A percentile compares a stretch with the other conserved stretches of the same genome.
Conservation (phyloP, 2,888 invertebrate genomes). For the Callinectes sapidus region DNA sequence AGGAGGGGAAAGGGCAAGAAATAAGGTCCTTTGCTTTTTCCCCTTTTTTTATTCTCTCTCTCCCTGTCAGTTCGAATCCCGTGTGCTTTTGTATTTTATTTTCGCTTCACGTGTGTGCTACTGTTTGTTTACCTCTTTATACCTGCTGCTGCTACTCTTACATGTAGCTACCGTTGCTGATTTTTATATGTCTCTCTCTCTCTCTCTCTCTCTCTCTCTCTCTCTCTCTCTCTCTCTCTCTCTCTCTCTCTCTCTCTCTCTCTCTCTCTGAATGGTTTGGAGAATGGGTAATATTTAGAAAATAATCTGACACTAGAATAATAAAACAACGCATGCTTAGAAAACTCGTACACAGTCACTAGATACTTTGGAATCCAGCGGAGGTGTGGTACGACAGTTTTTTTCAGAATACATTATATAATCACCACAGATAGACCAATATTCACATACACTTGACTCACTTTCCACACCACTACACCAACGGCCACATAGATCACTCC, state of each 20-base stretch:
- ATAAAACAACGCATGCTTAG: too few species aligned
- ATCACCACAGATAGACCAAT: too few species aligned
- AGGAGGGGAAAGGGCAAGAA: constrained; percentile 16
- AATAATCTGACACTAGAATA: background rate
- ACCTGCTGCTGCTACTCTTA: background rate
- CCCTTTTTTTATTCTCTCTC: background rate
- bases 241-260: constrained; percentile 21
- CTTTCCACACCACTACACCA: too few species aligned
- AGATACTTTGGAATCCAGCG: too few species aligned
- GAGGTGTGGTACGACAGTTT: too few species aligned
- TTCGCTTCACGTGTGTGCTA: background rate
- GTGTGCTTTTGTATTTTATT: constrained; percentile 11
- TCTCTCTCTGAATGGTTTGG: background rate
- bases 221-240: background rate
- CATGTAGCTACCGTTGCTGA: background rate
- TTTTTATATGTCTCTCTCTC: background rate
- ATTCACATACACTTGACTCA: too few species aligned
- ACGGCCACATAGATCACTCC: too few species aligned
- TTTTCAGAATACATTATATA: too few species aligned
- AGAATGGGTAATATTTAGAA: too few species aligned
- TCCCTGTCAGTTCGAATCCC: background rate
- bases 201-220: constrained; percentile 20
- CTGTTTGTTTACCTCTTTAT: constrained; percentile 21
- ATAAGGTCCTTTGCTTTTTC: background rate
- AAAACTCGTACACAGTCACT: too few species aligned